Conservation (phyloP, 2,797 vertebrate genomes). For the Lophura swinhoii region DNA sequence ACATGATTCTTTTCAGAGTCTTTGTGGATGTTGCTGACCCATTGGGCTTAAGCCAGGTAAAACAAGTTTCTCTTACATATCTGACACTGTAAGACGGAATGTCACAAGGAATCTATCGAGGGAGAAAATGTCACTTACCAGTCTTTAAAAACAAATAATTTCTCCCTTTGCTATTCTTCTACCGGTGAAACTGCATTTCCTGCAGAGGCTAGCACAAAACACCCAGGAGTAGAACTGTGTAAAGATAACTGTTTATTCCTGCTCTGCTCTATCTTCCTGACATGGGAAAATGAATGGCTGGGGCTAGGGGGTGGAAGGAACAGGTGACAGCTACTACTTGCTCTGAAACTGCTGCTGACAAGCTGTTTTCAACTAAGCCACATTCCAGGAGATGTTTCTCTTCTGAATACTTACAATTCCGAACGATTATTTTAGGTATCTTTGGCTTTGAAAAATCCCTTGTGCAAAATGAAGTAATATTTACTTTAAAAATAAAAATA, state of each 20-base stretch:
- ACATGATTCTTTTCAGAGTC: background rate
- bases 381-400: background rate
- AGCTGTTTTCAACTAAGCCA: background rate
- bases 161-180: background rate
- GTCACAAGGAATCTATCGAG: background rate
- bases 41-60: background rate
- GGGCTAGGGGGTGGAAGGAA: background rate
- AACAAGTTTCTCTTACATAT: accelerated
- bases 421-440: background rate
- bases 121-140: background rate
- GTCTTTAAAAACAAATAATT: background rate
- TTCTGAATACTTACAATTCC: background rate
- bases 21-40: background rate
- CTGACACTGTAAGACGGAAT: background rate
- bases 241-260: background rate
- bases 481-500: background rate
- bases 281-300: background rate
- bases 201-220: background rate
- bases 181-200: background rate
- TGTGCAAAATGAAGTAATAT: background rate
- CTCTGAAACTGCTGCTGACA: background rate
- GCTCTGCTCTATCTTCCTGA: background rate
- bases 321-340: background rate
- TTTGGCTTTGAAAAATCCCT: background rate
- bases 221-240: background rate